Conservation (phyloP, 1,140 invertebrate genomes). For the Lamellibrachia luymesi region DNA sequence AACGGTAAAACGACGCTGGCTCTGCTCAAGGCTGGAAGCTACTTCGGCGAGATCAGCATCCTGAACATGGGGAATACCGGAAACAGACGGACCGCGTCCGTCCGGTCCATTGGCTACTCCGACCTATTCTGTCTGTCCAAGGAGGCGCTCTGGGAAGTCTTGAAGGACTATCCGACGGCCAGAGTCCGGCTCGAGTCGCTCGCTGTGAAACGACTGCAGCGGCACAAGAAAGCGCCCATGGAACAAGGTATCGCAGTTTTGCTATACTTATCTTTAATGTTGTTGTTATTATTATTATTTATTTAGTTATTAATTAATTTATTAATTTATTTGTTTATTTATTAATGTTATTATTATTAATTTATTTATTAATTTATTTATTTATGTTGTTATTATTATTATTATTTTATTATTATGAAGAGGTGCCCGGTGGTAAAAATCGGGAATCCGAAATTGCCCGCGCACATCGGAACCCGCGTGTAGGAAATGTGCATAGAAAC, state of each 20-base stretch:
- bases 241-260: conserved; percentile 30
- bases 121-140: conserved; percentile 98
- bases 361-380: too few species aligned
- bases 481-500: too few species aligned
- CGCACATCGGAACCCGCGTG: too few species aligned
- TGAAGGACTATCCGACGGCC: conserved; percentile 97
- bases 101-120: conserved; percentile 94
- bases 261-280: too few species aligned
- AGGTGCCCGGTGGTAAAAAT: too few species aligned
- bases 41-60: conserved; percentile 99
- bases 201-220: conserved; percentile 83
- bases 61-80: conserved; percentile 99
- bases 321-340: neutral
- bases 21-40: conserved; percentile 84
- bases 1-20: conserved; percentile 90
- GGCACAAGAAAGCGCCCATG: conserved; percentile 52
- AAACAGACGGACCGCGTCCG: conserved; percentile 92
- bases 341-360: too few species aligned
- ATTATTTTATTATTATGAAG: too few species aligned
- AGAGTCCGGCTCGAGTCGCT: conserved; percentile 94
- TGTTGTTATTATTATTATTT: too few species aligned
- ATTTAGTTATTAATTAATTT: neutral
- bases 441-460: too few species aligned
- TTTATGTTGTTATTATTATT: too few species aligned
- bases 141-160: conserved; percentile 99